A percentile compares a stretch with the other conserved stretches of the same genome.
phyloP scores from a whole-genome alignment of 2,113 vertebrate genomes.

The Seriola quinqueradiata region DNA sequence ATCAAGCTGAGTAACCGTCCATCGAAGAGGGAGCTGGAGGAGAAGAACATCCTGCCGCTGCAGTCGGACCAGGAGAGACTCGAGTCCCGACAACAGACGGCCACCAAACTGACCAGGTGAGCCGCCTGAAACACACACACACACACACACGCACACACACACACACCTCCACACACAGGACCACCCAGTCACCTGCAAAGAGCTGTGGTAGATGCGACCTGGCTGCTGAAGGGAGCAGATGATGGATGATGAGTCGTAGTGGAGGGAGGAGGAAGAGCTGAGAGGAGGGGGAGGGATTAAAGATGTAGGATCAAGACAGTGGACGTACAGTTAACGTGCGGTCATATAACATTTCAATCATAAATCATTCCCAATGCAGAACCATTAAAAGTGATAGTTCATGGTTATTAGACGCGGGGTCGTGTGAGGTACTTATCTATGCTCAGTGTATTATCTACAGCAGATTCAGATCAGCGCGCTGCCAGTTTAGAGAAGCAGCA shows the following conservation, averaged over 20 bases:
- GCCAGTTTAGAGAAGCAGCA: too few species aligned
- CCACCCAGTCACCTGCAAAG: constrained; percentile 3
- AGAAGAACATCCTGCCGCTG: constrained; percentile 97
- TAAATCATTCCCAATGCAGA: background rate
- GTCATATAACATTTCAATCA: too few species aligned
- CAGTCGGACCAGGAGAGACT: constrained; percentile 94
- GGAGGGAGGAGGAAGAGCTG: background rate
- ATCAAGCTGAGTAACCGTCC: constrained; percentile 98
- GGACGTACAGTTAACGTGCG: background rate
- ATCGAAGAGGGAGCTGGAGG: constrained; percentile 94
- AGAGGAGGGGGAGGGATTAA: constrained; percentile 6
- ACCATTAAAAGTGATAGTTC: background rate
- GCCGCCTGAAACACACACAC: background rate
- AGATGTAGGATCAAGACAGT: background rate
- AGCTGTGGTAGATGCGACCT: constrained; percentile 20
- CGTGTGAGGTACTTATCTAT: too few species aligned
- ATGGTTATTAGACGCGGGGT: too few species aligned
- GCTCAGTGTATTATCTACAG: too few species aligned
- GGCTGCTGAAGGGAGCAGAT: constrained; percentile 23
- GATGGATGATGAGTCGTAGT: constrained; percentile 44
- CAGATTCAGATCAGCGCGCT: too few species aligned
- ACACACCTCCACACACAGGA: background rate
- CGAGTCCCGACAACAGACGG: constrained; percentile 94
- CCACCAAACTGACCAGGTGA: constrained; percentile 97
- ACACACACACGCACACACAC: background rate